Base-by-base conservation (phyloP, 2,888 invertebrate species). In the Platynereis dumerilii region DNA sequence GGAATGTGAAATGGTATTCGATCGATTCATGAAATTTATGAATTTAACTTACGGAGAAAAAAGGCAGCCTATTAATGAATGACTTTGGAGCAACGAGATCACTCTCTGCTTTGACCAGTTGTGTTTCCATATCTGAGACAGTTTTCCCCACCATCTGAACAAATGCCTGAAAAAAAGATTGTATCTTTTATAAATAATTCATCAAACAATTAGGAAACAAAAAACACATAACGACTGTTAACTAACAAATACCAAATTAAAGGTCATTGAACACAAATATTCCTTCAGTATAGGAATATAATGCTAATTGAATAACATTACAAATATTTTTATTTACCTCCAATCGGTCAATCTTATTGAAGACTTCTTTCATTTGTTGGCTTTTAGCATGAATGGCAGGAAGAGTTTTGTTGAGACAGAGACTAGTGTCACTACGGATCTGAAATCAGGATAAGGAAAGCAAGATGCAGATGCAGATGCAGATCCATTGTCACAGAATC, bases 381-480 rank as follows among this genome's bases (percentile, higher is more conserved):
- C 78, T 76, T 64, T 80, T 81, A 20, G 65, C 72, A 58, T 78
- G 75, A 34, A 81, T 77, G 48, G 75, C 73, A 24, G 78, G 79
- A 22, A 81, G 60, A 7, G 76, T 79, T 55, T 74, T 77, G 28
- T 73, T 72, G 58, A 80, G 63, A 69, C 79, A 80, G 20, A 79
- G 67, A 44, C 70, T 74, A 5, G 78, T 79, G 60, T 81, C 81
- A 69, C 79, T 77, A 53, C 81, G 75, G 24, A 81, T 76, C 81
- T 81, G 71, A 69, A 45, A 34, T 48, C 26, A 56, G 58, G 42
- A 58, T 34, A 34, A 34, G 5, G 34, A 12, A 34, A 34, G 5
- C n/a, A n/a, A n/a, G n/a, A n/a, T n/a, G n/a, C n/a, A n/a, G n/a
- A n/a, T n/a, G n/a, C n/a, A n/a, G n/a, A n/a, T n/a, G n/a, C n/a